Evolutionary conservation across 2,113 vertebrate genomes (phyloP), one percentile per base, ranked within the genome.

Genomic region (Odontophorus gujanensis): DNA sequence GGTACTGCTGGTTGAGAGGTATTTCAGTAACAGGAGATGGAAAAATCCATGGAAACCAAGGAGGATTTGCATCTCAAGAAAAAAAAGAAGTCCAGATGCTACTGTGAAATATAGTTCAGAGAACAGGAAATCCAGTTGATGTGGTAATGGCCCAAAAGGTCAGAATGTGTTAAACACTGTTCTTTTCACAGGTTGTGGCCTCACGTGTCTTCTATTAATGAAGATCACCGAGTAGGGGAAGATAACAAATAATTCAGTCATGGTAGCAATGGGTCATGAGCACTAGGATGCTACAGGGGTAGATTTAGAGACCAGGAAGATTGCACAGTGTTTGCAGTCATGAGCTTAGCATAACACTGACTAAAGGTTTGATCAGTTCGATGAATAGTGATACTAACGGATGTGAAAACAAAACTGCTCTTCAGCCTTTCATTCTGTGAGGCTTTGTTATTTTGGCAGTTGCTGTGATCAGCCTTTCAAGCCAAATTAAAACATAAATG

Each of bases 371-470:
- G 69, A 78, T 65, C 22, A 71, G 22, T 62, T 13, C 59, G 74
- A 57, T 81, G 42, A 86, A 50, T 28, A 75, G 69, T 78, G 57
- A 34, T 84, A 86, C 15, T 28, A 92, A 77, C 4, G 34, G 77
- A 71, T 67, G 57, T 57, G 74, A 77, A 77, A 77, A 81, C 55
- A 81, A 73, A 83, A 24, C 48, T n/a, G 9, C 26, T 57, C 13
- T 50, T 93, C 80, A 90, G 90, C 85, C 20, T 38, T 77, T 87
- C 85, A 26, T 80, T 59, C 55, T 19, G 4, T 20, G 12, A 50
- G 61, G 50, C 28, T 22, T 65, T 90, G 71, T 86, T 43, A 28
- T 73, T 78, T 83, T 87, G 82, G n/a, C 20, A 61, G 38, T 53
- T 0, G 51, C 13, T 11, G 16, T 55, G 78, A 59, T 32, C 21